Evolutionary conservation across 2,113 vertebrate genomes (phyloP).

Genomic region (Caranx ignobilis): DNA sequence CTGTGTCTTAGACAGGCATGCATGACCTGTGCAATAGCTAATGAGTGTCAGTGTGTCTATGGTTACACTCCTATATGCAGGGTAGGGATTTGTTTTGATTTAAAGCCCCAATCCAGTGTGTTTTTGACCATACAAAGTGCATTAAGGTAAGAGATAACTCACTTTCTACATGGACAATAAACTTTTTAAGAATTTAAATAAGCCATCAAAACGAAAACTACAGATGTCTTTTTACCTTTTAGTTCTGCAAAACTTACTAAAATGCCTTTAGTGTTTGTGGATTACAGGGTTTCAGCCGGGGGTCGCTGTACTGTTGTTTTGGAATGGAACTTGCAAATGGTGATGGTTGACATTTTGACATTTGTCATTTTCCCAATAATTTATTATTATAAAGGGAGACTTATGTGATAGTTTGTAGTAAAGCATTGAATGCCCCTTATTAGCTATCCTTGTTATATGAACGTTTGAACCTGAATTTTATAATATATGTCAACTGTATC

Average conservation of each 20-base stretch:
- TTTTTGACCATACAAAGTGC: constrained; percentile 50
- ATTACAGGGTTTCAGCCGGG: constrained; percentile 71
- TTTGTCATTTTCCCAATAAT: constrained; percentile 15
- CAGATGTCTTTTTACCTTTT: constrained; percentile 66
- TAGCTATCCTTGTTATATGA: constrained; percentile 35
- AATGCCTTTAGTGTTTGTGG: constrained; percentile 63
- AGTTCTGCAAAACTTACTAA: constrained; percentile 53
- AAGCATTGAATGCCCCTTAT: constrained; percentile 37
- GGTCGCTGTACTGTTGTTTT: constrained; percentile 35
- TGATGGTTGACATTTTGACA: neutral
- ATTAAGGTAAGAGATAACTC: constrained; percentile 40
- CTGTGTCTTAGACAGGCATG: constrained; percentile 69
- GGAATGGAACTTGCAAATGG: constrained; percentile 37
- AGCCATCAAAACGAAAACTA: constrained; percentile 68
- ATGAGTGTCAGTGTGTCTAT: constrained; percentile 55
- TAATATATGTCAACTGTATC: constrained; percentile 44
- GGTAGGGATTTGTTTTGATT: constrained; percentile 30
- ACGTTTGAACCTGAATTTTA: constrained; percentile 33
- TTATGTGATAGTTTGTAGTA: constrained; percentile 34
- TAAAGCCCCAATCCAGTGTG: constrained; percentile 59
- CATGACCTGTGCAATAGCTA: constrained; percentile 74
- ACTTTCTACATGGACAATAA: constrained; percentile 49
- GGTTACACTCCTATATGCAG: constrained; percentile 53
- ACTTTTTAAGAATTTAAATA: constrained; percentile 54
- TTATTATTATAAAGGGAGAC: constrained; percentile 25